Evolutionary conservation across 2,888 invertebrate genomes (phyloP), one percentile per base, ranked within the genome.

Genomic region (Stenoptilia bipunctidactyla): DNA sequence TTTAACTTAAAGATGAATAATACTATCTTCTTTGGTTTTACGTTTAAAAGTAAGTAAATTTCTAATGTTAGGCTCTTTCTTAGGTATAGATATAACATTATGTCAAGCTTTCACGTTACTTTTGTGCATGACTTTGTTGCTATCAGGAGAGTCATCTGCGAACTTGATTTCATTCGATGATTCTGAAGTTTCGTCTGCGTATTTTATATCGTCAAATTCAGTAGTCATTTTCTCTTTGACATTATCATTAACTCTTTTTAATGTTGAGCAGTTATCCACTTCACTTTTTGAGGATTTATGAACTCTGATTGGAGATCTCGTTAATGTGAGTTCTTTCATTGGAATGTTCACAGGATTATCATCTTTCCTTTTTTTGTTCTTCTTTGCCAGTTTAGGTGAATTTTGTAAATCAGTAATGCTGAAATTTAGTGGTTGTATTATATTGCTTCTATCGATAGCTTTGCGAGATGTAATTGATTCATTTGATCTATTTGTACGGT

Each of bases 161-260:
- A 77, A 82, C 52, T 74, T 77, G 4, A 82, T 79, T 50, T 84
- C 83, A 45, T 69, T 74, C 0, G 84, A 84, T 15, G 82, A 80
- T 55, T 88, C 88, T 1, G 88, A 88, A 49, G 87, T 88, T 27
- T 91, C 91, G 54, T 92, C 92, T 5, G 89, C 92, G 59, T 89
- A 92, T 55, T 86, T 89, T 37, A 92, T 87, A 50, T 90, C 90
- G 39, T 86, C 86, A 40, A 89, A 72, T 50, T 87, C 86, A 37
- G 86, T 77, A 47, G 74, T 85, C 43, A 83, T 86, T 12, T 88
- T 88, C 58, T 91, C 91, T 52, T 90, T 88, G 0, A 86, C 85
- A n/a, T 83, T 64, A 45, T 82, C 86, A 1, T 88, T 89, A 38
- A 91, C 88, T 54, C 91, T 88, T 58, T 90, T 90, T 33, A 82